Evolutionary conservation across 1,140 invertebrate genomes (phyloP).

Genomic region (Aphis gossypii): DNA sequence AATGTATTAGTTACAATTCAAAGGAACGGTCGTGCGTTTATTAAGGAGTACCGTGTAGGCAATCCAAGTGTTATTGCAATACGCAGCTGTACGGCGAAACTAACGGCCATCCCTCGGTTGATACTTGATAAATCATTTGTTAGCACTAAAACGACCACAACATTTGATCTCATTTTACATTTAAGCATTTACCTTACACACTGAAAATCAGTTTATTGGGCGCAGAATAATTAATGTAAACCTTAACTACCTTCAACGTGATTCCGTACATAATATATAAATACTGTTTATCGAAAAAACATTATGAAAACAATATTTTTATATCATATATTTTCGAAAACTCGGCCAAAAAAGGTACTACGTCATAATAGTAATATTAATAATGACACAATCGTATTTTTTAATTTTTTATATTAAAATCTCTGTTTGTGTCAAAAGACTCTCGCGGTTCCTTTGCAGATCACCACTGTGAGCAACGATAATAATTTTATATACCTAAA

Average conservation of each 20-base stretch:
- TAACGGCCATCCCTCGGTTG: neutral
- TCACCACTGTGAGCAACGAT: neutral
- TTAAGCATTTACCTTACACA: neutral
- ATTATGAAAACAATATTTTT: too few relatives aligned
- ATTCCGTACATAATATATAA: too few relatives aligned
- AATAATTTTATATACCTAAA: neutral
- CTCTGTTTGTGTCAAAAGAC: neutral
- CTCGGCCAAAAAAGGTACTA: too few relatives aligned
- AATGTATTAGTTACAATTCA: neutral
- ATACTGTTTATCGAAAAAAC: too few relatives aligned
- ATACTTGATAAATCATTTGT: neutral
- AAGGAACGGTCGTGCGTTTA: neutral
- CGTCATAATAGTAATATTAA: neutral
- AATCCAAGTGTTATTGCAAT: neutral
- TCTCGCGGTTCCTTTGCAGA: neutral
- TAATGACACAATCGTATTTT: neutral
- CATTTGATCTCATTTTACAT: neutral
- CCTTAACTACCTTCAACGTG: neutral
- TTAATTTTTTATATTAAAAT: neutral
- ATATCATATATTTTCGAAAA: neutral
- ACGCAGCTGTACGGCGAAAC: neutral
- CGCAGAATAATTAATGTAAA: neutral
- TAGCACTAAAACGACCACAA: neutral
- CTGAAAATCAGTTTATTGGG: neutral
- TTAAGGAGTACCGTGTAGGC: conserved; percentile 10